These are phyloP conservation scores for Pedetes capensis DNA, from an alignment of 2,113 vertebrate species.

Conservation along the genomic window DNA sequence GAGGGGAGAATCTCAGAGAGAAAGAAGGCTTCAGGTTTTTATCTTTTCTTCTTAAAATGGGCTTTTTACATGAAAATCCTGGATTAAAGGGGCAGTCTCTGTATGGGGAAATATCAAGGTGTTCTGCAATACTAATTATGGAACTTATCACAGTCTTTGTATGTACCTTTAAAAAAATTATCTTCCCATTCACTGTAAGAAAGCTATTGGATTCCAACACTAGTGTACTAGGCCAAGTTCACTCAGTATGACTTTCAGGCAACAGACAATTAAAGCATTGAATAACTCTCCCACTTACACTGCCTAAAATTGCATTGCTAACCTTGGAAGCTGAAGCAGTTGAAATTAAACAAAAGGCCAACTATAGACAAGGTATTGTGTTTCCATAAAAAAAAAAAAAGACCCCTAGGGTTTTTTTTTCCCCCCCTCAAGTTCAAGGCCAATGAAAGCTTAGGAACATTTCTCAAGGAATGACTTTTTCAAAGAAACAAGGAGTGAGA, in stretches of 20 bases:
- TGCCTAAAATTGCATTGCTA: constrained; percentile 20
- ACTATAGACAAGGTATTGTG: background rate
- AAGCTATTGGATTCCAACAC: background rate
- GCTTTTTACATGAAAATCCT: background rate
- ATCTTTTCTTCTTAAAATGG: background rate
- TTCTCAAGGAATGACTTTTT: constrained; percentile 5
- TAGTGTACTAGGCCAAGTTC: background rate
- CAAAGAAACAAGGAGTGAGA: too few relatives aligned
- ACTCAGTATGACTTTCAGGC: constrained; percentile 19
- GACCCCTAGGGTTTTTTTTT: background rate
- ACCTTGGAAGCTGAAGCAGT: constrained; percentile 26
- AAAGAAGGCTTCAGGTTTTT: background rate
- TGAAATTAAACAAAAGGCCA: constrained; percentile 45
- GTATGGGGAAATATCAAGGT: background rate
- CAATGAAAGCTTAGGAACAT: background rate
- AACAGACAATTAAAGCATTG: constrained; percentile 19
- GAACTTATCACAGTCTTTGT: background rate
- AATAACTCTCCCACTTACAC: background rate
- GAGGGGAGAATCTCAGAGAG: background rate
- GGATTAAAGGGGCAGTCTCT: background rate
- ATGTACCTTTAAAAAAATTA: background rate
- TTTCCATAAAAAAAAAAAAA: constrained; percentile 53
- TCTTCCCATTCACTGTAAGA: constrained; percentile 12
- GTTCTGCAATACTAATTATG: background rate
- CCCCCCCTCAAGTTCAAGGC: background rate